Conservation (phyloP, 1,140 invertebrate species). For the Ceratina australensis region DNA sequence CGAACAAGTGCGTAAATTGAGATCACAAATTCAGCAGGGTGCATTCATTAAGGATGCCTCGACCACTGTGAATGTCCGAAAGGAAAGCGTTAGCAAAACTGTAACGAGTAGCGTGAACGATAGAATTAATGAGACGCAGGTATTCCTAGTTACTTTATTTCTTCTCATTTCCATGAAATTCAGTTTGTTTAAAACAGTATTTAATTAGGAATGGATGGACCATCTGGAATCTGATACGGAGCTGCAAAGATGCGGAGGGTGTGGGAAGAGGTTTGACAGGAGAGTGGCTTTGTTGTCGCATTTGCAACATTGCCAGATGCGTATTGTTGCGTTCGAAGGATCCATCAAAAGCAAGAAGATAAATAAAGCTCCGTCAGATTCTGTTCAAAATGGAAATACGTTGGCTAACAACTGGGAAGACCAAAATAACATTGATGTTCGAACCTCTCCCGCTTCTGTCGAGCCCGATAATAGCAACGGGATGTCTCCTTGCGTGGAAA, state of each 20-base stretch:
- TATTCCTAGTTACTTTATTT: neutral
- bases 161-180: neutral
- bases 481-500: slow-evolving; percentile 54
- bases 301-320: slow-evolving; percentile 78
- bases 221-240: slow-evolving; percentile 81
- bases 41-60: slow-evolving; percentile 80
- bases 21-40: slow-evolving; percentile 82
- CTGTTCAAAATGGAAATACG: neutral
- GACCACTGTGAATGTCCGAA: slow-evolving; percentile 48
- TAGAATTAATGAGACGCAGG: slow-evolving; percentile 35
- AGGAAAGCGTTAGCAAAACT: slow-evolving; percentile 18
- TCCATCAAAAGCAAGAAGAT: slow-evolving; percentile 36
- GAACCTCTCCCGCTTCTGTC: slow-evolving; percentile 10
- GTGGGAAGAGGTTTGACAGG: slow-evolving; percentile 84
- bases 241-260: slow-evolving; percentile 83
- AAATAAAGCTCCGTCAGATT: slow-evolving; percentile 34
- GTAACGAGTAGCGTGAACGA: neutral
- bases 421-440: neutral
- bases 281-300: slow-evolving; percentile 84
- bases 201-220: slow-evolving; percentile 78
- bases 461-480: slow-evolving; percentile 27
- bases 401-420: neutral
- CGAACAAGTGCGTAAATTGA: slow-evolving; percentile 81
- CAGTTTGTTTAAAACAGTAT: slow-evolving; percentile 11
- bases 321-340: slow-evolving; percentile 69